A percentile compares a stretch with the other conserved stretches of the same genome.
Conservation (phyloP, 2,888 invertebrate species). For the Oxycera nigricornis region DNA sequence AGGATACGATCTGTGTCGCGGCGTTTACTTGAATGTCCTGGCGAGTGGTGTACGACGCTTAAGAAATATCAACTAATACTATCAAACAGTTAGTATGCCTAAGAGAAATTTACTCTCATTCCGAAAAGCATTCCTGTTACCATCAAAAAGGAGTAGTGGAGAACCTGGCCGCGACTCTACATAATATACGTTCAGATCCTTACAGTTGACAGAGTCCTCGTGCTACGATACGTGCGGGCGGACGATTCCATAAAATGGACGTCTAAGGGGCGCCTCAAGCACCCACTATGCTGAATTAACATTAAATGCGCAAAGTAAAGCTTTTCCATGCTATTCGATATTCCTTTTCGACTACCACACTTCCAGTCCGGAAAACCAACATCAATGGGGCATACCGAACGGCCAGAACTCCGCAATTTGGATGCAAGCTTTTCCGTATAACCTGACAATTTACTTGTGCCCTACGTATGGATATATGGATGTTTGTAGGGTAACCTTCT, state of each 20-base stretch:
- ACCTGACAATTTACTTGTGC: neutral
- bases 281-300: slow-evolving; percentile 33
- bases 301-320: slow-evolving; percentile 40
- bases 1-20: slow-evolving; percentile 45
- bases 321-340: slow-evolving; percentile 14
- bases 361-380: too few species aligned
- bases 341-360: neutral
- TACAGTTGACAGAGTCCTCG: neutral
- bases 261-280: slow-evolving; percentile 32
- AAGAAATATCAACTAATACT: slow-evolving; percentile 47
- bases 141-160: slow-evolving; percentile 7
- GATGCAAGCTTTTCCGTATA: slow-evolving; percentile 21
- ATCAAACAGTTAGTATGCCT: slow-evolving; percentile 19
- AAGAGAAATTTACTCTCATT: slow-evolving; percentile 38
- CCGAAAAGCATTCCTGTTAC: slow-evolving; percentile 20
- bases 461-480: neutral
- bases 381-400: neutral
- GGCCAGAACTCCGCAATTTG: slow-evolving; percentile 13
- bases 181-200: neutral
- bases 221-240: neutral
- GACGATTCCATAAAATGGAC: neutral
- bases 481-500: neutral
- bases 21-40: slow-evolving; percentile 48
- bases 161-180: slow-evolving; percentile 5
- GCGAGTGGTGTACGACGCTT: slow-evolving; percentile 39